phyloP scores from a whole-genome alignment of 2,797 vertebrate species.

The Lutra lutra region DNA sequence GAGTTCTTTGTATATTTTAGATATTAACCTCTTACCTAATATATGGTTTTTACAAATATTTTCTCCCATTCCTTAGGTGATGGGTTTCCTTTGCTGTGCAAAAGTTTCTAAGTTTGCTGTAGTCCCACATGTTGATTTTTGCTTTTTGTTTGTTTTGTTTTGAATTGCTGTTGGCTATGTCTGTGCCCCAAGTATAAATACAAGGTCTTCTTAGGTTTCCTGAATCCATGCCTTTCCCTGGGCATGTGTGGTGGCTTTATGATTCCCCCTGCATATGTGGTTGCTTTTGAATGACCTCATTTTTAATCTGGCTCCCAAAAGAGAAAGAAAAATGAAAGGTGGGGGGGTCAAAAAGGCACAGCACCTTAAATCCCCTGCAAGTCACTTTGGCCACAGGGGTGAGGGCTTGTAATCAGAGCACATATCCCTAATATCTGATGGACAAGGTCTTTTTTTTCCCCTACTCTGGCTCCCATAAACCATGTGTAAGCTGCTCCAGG shows the following conservation, averaged over 20 bases:
- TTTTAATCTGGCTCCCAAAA: neutral
- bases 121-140: neutral
- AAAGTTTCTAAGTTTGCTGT: neutral
- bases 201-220: neutral
- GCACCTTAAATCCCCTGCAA: neutral
- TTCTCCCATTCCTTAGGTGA: neutral
- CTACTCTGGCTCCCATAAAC: neutral
- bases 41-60: neutral
- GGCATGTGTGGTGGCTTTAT: neutral
- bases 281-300: neutral
- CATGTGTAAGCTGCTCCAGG: neutral
- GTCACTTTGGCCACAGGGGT: neutral
- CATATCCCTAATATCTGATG: neutral
- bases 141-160: neutral
- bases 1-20: neutral
- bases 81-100: neutral
- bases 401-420: no score
- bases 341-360: neutral
- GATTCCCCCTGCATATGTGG: neutral
- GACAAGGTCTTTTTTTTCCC: neutral
- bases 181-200: neutral
- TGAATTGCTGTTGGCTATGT: neutral
- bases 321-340: neutral
- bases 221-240: neutral
- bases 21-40: neutral